phyloP scores from a whole-genome alignment of 2,888 invertebrate genomes.

The Chironomus riparius region DNA sequence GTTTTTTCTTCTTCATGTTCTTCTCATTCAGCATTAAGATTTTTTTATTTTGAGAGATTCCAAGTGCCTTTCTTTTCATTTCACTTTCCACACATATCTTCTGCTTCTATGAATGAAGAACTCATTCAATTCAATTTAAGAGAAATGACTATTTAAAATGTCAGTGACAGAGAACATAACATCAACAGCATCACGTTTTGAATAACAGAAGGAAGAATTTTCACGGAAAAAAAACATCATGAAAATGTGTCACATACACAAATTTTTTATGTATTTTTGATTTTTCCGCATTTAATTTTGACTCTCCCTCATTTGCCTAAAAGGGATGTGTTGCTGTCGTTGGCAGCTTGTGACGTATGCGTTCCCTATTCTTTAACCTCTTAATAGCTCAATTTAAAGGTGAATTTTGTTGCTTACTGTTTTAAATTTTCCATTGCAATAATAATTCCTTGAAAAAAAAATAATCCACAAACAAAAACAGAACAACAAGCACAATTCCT shows the following conservation, averaged over 20 bases:
- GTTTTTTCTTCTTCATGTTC: no score
- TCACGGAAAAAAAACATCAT: conserved; percentile 17
- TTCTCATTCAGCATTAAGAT: neutral
- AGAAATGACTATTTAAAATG: conserved; percentile 19
- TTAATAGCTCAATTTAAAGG: no score
- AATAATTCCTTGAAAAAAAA: neutral
- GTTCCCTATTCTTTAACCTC: neutral
- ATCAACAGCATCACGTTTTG: neutral
- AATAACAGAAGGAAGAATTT: neutral
- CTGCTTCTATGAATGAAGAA: neutral
- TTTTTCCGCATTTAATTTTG: neutral
- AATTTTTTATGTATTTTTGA: conserved; percentile 9
- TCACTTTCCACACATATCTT: neutral
- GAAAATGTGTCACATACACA: conserved; percentile 24
- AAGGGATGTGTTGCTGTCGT: neutral
- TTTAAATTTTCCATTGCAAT: neutral
- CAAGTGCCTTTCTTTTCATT: neutral
- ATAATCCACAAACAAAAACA: neutral
- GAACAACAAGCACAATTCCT: neutral
- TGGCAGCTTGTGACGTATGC: neutral
- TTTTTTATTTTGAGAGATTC: neutral
- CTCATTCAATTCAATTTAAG: neutral
- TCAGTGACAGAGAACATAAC: conserved; percentile 4
- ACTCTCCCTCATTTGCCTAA: neutral
- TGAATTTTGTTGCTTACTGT: neutral